Conservation (phyloP, 2,888 invertebrate genomes). For the Ceraclea dissimilis region DNA sequence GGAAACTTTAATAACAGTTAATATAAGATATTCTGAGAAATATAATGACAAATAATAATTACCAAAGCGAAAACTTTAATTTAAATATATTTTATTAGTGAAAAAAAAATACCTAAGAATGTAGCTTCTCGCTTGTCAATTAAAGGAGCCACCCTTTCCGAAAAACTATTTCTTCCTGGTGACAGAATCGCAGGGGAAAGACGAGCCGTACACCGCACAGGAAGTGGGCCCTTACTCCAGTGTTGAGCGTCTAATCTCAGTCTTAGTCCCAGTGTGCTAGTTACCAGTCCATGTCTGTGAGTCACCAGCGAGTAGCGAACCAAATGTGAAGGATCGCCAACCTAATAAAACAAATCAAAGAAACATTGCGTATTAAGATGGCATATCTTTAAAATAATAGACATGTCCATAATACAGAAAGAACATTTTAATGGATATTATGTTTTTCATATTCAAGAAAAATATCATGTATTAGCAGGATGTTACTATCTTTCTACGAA, state of each 20-base stretch:
- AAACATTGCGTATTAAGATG: background rate
- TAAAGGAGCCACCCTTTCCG: conserved; percentile 47
- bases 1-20: no score
- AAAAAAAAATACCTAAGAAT: conserved; percentile 54
- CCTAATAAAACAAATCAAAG: conserved; percentile 32
- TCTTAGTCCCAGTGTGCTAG: conserved; percentile 49
- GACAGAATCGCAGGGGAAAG: conserved; percentile 54
- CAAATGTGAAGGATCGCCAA: conserved; percentile 42
- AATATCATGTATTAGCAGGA: no score
- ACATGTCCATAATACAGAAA: no score
- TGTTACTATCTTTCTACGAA: no score
- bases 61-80: no score
- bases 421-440: no score
- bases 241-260: conserved; percentile 48
- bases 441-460: no score
- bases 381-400: no score
- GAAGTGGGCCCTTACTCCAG: conserved; percentile 53
- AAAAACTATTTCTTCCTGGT: conserved; percentile 51
- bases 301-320: conserved; percentile 47
- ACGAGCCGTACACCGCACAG: conserved; percentile 53
- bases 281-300: conserved; percentile 51
- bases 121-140: conserved; percentile 55
- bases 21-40: no score
- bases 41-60: no score
- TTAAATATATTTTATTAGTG: no score